Conservation (phyloP, 2,888 invertebrate species). For the Agonopterix subpropinquella region DNA sequence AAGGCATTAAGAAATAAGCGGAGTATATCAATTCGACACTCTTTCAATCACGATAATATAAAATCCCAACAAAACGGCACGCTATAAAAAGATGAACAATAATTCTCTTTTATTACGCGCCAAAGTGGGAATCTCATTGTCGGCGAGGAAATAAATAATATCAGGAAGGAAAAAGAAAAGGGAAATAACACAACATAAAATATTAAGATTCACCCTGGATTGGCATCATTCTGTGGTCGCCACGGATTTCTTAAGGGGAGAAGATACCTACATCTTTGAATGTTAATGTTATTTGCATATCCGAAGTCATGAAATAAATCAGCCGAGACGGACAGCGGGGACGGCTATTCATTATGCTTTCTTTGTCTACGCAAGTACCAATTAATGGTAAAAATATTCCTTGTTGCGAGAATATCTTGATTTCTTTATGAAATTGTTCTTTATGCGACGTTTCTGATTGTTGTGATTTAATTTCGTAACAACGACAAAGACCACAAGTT, state of each 20-base stretch:
- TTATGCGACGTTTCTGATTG: too few species aligned
- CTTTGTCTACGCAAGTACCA: constrained; percentile 62
- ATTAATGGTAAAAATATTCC: constrained; percentile 54
- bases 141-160: constrained; percentile 72
- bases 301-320: constrained; percentile 76
- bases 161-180: constrained; percentile 69
- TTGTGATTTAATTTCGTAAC: too few species aligned
- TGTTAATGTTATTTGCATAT: constrained; percentile 75
- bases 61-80: constrained; percentile 64
- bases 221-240: constrained; percentile 72
- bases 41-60: constrained; percentile 58
- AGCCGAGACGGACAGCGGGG: constrained; percentile 68
- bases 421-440: too few species aligned
- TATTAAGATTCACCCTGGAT: constrained; percentile 75
- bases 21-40: constrained; percentile 38
- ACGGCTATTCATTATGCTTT: constrained; percentile 61
- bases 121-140: constrained; percentile 75
- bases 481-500: not conserved
- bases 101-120: constrained; percentile 74
- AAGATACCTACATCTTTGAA: constrained; percentile 68
- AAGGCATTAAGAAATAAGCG: too few species aligned
- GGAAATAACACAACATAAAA: constrained; percentile 75
- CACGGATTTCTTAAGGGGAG: constrained; percentile 59
- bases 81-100: constrained; percentile 73
- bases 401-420: constrained; percentile 16